Percentiles rank a stretch among this genome's conserved stretches.
These are phyloP conservation scores for Papilio xuthus DNA, from an alignment of 1,140 invertebrate genomes.

Conservation along the genomic window DNA sequence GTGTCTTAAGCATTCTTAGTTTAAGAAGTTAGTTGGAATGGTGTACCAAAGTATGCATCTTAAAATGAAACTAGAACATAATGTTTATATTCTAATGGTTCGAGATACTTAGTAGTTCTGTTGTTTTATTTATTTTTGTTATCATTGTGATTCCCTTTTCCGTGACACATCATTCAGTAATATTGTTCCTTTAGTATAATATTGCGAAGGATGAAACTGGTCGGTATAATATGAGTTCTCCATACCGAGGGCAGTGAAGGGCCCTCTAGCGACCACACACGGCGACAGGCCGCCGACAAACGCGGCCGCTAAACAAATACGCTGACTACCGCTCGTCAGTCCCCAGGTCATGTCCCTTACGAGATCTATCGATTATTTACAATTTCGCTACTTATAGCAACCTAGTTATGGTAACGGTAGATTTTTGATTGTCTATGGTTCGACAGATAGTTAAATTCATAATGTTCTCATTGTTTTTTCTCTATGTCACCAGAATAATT, in stretches of 20 bases:
- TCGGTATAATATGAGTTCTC: slow-evolving; percentile 5
- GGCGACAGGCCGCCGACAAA: slow-evolving; percentile 51
- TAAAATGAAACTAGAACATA: too few species aligned
- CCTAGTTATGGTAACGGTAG: slow-evolving; percentile 5
- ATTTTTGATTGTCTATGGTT: slow-evolving; percentile 4
- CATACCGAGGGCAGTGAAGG: slow-evolving; percentile 12
- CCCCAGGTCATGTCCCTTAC: slow-evolving; percentile 33
- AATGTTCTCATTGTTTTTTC: background rate
- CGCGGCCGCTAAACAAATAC: slow-evolving; percentile 50
- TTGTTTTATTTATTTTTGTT: background rate
- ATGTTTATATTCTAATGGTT: too few species aligned
- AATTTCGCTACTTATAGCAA: slow-evolving; percentile 33
- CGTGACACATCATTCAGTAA: background rate
- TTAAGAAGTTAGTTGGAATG: too few species aligned
- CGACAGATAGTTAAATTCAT: background rate
- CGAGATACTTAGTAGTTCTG: too few species aligned
- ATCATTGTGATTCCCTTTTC: background rate
- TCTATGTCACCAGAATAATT: too few species aligned
- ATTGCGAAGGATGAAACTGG: background rate
- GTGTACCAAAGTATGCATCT: too few species aligned
- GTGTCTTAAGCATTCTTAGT: too few species aligned
- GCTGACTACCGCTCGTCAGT: slow-evolving; percentile 40
- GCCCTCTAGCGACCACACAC: slow-evolving; percentile 47
- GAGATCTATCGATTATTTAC: slow-evolving; percentile 17
- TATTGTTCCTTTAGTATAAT: background rate